Evolutionary conservation across 2,797 vertebrate genomes (phyloP).

Genomic region (Micrastur ruficollis): DNA sequence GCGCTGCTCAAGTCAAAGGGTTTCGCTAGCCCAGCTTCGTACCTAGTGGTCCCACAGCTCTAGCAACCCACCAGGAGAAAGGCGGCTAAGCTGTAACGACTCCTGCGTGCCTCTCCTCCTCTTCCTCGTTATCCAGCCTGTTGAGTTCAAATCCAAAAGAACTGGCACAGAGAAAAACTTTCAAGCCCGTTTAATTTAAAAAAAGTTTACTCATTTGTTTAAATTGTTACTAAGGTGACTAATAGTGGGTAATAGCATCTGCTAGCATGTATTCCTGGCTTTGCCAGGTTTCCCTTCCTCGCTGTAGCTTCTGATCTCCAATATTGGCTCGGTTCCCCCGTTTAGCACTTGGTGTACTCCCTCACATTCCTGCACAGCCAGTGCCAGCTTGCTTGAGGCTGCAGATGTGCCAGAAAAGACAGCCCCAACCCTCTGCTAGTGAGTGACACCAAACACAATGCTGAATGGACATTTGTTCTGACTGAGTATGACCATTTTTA

Average conservation of each 20-base stretch:
- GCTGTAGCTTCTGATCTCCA: neutral
- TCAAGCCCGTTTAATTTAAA: neutral
- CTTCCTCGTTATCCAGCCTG: neutral
- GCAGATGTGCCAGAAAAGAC: neutral
- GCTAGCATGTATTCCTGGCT: neutral
- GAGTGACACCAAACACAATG: fast-evolving
- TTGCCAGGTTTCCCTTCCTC: neutral
- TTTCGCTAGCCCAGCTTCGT: neutral
- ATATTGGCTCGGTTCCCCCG: neutral
- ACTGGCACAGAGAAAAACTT: neutral
- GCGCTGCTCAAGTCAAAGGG: neutral
- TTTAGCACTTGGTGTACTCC: neutral
- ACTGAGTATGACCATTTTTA: neutral
- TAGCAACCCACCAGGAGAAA: neutral
- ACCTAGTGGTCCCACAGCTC: fast-evolving
- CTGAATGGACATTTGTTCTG: neutral
- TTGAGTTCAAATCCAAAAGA: neutral
- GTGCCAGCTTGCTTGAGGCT: neutral
- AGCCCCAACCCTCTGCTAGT: neutral
- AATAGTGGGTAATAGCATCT: neutral
- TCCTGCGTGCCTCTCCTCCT: neutral
- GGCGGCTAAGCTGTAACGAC: neutral
- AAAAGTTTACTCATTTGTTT: neutral
- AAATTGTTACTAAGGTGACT: neutral
- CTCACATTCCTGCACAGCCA: neutral